Base-by-base conservation (phyloP, 2,888 invertebrate species). In the Orthonychiurus folsomi region DNA sequence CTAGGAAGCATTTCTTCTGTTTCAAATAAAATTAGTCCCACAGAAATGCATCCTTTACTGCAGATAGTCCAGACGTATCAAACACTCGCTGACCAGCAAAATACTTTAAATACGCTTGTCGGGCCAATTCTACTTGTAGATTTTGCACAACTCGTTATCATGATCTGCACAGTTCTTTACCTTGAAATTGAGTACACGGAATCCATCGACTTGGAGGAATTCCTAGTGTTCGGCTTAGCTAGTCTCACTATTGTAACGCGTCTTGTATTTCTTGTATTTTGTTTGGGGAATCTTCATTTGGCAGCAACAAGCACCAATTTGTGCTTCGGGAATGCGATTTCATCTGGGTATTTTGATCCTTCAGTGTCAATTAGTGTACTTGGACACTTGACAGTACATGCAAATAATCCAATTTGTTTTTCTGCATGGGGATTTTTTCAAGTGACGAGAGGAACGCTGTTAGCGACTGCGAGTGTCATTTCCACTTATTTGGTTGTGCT, bases 241-340 rank as follows among this genome's bases (percentile, higher is more conserved):
- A 57, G 57, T 2, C 2, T 64, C 18, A 24, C 20, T 23, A n/a
- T 64, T 12, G 1, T 59, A 1, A 21, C 27, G n/a, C 58, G 66
- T 1, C 53, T 66, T 1, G 37, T 66, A 3, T 23, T 66, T 27
- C 25, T 66, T 1, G 25, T 62, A 9, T 56, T 66, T 47, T 63
- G 59, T 20, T 56, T 66, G 12, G 66, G 66, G 18, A 55, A 64
- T 50, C 64, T 66, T 12, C 63, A 64, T n/a, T 54, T 61, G 0
- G 61, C 58, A 15, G 62, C 60, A n/a, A 9, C 28, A 1, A 54
- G 37, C 2, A 60, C 59, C n/a, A 64, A 60, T 50, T 26, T 50
- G 50, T 55, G 23, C 2, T 54, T 66, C 37, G 62, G 61, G 3
- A 60, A 57, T 24, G 62, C 50, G 1, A 60, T 64, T 50, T 60